Evolutionary conservation across 1,140 invertebrate species (phyloP).

Genomic region (Leptopilina boulardi): DNA sequence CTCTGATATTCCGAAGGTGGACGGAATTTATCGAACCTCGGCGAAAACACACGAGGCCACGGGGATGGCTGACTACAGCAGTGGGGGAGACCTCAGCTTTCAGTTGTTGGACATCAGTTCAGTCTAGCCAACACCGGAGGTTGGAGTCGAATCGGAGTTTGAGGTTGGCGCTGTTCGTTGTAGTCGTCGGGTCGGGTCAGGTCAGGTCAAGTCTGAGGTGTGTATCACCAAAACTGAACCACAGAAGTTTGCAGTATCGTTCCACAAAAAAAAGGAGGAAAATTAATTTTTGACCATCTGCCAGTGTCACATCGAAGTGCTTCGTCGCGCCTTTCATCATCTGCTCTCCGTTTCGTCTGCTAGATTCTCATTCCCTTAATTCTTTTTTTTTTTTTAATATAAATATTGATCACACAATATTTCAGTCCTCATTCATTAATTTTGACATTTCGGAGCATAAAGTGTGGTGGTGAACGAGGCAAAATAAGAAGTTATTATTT

Average conservation of each 20-base stretch:
- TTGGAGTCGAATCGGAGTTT: constrained; percentile 66
- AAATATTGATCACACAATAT: neutral
- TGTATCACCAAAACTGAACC: constrained; percentile 30
- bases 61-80: constrained; percentile 36
- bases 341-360: constrained; percentile 43
- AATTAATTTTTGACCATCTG: neutral
- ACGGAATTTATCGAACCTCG: constrained; percentile 44
- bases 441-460: neutral
- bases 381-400: neutral
- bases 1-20: constrained; percentile 36
- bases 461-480: constrained; percentile 46
- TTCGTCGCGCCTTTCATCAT: constrained; percentile 38
- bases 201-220: constrained; percentile 42
- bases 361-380: constrained; percentile 2
- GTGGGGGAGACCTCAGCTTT: constrained; percentile 56
- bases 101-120: constrained; percentile 56
- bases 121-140: constrained; percentile 71
- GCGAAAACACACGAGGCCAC: constrained; percentile 49
- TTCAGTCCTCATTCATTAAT: neutral
- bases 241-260: neutral
- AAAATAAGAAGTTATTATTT: neutral
- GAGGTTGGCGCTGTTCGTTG: constrained; percentile 53
- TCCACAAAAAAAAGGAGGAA: no score
- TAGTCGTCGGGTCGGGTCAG: constrained; percentile 38
- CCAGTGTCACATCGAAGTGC: constrained; percentile 31